Conservation (phyloP, 2,797 vertebrate genomes). For the Lutjanus campechanus region DNA sequence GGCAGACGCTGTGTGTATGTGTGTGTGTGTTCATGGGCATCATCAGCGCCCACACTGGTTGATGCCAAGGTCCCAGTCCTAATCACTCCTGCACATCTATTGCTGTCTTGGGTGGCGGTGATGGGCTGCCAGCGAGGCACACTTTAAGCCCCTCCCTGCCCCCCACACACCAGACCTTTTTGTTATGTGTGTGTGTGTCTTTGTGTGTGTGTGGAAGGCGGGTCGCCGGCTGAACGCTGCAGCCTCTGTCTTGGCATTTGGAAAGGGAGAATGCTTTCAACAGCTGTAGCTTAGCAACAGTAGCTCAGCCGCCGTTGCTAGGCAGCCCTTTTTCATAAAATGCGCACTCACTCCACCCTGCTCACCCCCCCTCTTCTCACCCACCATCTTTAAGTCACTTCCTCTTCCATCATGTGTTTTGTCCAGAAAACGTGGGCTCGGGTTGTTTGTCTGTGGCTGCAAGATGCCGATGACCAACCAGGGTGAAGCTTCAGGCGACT, state of each 20-base stretch:
- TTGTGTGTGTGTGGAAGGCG: slow-evolving; percentile 32
- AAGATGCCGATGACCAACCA: background rate
- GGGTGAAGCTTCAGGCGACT: background rate
- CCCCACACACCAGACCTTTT: slow-evolving; percentile 44
- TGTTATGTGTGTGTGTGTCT: slow-evolving; percentile 44
- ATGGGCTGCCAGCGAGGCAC: slow-evolving; percentile 89
- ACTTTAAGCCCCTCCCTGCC: slow-evolving; percentile 89
- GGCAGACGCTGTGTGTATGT: slow-evolving; percentile 9
- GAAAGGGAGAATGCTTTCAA: slow-evolving; percentile 86
- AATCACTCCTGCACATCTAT: slow-evolving; percentile 66
- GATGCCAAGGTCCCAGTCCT: slow-evolving; percentile 45
- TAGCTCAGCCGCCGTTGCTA: slow-evolving; percentile 75
- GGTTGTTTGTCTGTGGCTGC: background rate
- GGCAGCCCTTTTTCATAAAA: slow-evolving; percentile 80
- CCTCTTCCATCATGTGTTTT: slow-evolving; percentile 37
- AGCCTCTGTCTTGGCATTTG: slow-evolving; percentile 90
- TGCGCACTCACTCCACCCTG: slow-evolving; percentile 53
- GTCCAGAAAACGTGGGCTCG: slow-evolving; percentile 9
- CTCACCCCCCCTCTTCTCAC: background rate
- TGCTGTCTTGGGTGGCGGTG: slow-evolving; percentile 77
- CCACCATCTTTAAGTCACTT: slow-evolving; percentile 54
- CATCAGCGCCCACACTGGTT: slow-evolving; percentile 22
- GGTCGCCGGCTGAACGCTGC: slow-evolving; percentile 41
- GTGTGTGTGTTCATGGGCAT: slow-evolving; percentile 1
- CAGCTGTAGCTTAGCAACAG: slow-evolving; percentile 87